Conservation (phyloP, 37 sponge, comb jelly and placozoan genomes). For the Hormiphora californensis region DNA sequence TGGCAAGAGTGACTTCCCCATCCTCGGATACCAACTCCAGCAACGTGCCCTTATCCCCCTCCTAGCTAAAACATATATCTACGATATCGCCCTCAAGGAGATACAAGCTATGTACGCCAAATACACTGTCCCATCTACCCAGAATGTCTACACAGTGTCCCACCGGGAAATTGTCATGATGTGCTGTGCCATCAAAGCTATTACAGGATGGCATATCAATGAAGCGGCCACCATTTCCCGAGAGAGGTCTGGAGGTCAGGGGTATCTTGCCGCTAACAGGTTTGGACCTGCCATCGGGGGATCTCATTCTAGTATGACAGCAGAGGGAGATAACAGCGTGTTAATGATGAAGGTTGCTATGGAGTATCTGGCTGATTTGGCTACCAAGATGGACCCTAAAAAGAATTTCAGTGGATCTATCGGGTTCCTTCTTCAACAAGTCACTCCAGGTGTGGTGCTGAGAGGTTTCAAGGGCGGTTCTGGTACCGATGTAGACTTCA, state of each 20-base stretch:
- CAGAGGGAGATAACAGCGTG: slow-evolving; percentile 52
- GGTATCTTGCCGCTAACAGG: slow-evolving; percentile 73
- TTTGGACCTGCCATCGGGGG: slow-evolving; percentile 31
- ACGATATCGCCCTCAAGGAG: slow-evolving; percentile 47
- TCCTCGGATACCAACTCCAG: slow-evolving; percentile 43
- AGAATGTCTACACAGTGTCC: slow-evolving; percentile 27
- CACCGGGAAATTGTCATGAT: slow-evolving; percentile 50
- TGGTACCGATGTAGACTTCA: background rate
- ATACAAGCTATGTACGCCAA: slow-evolving; percentile 51
- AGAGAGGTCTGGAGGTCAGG: slow-evolving; percentile 97
- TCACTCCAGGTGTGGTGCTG: slow-evolving; percentile 2
- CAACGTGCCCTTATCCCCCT: slow-evolving; percentile 43
- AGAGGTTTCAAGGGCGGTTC: background rate
- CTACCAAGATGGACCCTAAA: slow-evolving; percentile 10
- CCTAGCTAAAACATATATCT: slow-evolving; percentile 49
- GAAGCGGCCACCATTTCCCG: slow-evolving; percentile 57
- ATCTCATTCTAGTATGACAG: slow-evolving; percentile 49
- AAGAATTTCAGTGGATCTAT: background rate
- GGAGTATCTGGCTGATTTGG: slow-evolving; percentile 38
- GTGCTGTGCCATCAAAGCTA: slow-evolving; percentile 53
- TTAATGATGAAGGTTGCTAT: slow-evolving; percentile 46
- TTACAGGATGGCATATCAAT: slow-evolving; percentile 45
- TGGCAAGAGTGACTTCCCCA: slow-evolving; percentile 48
- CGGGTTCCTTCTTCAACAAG: background rate
- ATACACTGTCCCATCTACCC: background rate